Conservation (phyloP, 2,113 vertebrate genomes). For the Elgaria multicarinata region DNA sequence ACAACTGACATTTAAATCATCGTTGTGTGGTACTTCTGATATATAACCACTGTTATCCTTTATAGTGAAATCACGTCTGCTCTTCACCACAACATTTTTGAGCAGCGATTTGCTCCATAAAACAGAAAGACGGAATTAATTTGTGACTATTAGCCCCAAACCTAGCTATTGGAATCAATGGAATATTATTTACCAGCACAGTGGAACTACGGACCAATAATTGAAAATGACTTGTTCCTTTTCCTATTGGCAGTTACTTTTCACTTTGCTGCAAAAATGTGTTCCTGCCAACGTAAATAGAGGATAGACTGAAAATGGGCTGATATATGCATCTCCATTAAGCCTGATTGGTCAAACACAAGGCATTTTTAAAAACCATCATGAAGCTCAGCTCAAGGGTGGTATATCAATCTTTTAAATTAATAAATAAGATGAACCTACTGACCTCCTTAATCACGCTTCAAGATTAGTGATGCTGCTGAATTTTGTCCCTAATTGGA, state of each 20-base stretch:
- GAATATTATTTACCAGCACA: accelerated
- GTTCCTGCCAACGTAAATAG: neutral
- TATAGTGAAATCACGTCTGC: neutral
- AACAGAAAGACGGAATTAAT: neutral
- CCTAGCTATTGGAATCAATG: neutral
- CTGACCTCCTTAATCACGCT: neutral
- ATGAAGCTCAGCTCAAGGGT: neutral
- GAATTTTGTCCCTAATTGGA: no score
- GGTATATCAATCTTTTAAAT: neutral
- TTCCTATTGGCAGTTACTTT: slow-evolving; percentile 2
- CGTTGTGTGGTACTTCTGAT: slow-evolving; percentile 45
- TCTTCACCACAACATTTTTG: slow-evolving; percentile 21
- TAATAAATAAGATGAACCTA: neutral
- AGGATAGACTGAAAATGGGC: neutral
- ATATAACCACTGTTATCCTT: slow-evolving; percentile 37
- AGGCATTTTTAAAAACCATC: no score
- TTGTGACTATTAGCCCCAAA: neutral
- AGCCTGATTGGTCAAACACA: neutral
- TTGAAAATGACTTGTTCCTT: neutral
- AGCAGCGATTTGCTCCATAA: neutral
- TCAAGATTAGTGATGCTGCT: neutral
- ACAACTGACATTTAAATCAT: slow-evolving; percentile 66
- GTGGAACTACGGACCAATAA: neutral
- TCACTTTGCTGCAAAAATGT: neutral
- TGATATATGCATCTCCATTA: neutral